Evolutionary conservation across 2,113 vertebrate genomes (phyloP).

Genomic region (Montifringilla adamsi): DNA sequence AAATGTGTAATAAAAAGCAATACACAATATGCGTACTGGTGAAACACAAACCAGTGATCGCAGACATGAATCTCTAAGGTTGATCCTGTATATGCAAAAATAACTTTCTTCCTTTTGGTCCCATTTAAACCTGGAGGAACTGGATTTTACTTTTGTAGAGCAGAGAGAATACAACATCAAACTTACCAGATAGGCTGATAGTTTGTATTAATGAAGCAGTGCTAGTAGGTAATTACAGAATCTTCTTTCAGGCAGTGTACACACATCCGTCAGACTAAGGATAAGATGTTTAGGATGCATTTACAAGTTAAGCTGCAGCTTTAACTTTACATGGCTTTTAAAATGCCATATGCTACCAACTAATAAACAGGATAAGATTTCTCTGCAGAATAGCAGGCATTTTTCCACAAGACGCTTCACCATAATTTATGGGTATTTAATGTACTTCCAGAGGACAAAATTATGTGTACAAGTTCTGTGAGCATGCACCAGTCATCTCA

Average conservation of each 20-base stretch:
- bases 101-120: neutral
- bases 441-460: neutral
- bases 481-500: neutral
- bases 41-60: neutral
- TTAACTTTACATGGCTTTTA: neutral
- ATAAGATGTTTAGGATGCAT: neutral
- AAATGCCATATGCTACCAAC: neutral
- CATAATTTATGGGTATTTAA: neutral
- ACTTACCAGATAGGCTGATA: neutral
- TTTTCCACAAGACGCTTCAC: neutral
- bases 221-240: neutral
- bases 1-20: neutral
- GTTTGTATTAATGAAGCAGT: neutral
- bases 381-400: neutral
- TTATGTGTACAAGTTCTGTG: neutral
- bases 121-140: neutral
- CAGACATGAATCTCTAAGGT: neutral
- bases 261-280: neutral
- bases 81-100: neutral
- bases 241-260: neutral
- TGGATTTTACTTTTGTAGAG: neutral
- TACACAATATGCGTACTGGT: fast-evolving
- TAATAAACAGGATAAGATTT: neutral
- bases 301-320: neutral
- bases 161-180: neutral